Evolutionary conservation across 1,140 invertebrate genomes (phyloP).

Genomic region (Hyles vespertilio): DNA sequence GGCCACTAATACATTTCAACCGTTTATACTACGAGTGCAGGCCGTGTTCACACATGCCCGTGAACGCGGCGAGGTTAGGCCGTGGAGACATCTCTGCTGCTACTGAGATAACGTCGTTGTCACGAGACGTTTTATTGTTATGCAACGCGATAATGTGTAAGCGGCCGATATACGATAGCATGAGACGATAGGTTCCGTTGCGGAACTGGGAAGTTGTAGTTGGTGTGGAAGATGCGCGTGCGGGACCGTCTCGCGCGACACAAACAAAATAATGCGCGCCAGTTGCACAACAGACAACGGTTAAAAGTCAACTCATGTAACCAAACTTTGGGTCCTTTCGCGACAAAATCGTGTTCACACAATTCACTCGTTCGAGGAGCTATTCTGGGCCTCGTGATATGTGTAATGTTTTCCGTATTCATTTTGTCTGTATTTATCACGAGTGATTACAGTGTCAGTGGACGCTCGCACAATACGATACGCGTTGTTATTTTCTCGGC

Average conservation of each 20-base stretch:
- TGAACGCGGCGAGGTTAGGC: conserved; percentile 33
- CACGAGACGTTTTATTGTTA: conserved; percentile 61
- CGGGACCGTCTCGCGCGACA: not conserved
- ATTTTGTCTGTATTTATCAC: conserved; percentile 27
- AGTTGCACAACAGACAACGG: conserved; percentile 4
- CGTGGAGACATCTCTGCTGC: conserved; percentile 56
- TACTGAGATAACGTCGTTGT: conserved; percentile 61
- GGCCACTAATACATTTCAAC: conserved; percentile 25
- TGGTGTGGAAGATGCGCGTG: conserved; percentile 14
- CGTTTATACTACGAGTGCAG: conserved; percentile 13
- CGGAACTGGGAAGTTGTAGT: conserved; percentile 29
- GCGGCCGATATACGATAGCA: conserved; percentile 24
- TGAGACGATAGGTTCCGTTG: conserved; percentile 18
- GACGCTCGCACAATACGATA: conserved; percentile 4
- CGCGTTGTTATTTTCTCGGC: conserved; percentile 13
- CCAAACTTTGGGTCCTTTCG: conserved; percentile 5
- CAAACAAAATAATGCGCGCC: not conserved
- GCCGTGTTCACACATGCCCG: conserved; percentile 27
- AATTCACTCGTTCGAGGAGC: conserved; percentile 10
- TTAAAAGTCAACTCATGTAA: conserved; percentile 4
- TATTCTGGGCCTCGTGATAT: conserved; percentile 3
- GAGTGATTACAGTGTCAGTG: conserved; percentile 17
- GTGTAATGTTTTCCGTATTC: conserved; percentile 22
- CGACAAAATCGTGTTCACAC: conserved; percentile 14
- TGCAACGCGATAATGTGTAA: conserved; percentile 44